Conservation (phyloP, 2,113 vertebrate species). For the Alexandromys fortis region DNA sequence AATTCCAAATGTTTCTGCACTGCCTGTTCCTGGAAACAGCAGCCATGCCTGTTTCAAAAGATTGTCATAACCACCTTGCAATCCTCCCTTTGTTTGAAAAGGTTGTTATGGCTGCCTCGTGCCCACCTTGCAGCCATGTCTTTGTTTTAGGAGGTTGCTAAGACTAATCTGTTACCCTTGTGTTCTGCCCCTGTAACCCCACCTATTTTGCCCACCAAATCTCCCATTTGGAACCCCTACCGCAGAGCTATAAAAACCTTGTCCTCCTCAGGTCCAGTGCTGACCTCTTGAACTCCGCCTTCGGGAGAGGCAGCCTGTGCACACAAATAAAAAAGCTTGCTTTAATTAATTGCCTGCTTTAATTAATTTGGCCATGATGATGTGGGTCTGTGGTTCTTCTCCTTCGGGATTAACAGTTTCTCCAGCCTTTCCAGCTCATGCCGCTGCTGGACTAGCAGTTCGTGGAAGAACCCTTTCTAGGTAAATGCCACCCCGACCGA, state of each 20-base stretch:
- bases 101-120: background rate
- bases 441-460: too few species aligned
- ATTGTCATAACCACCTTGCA: background rate
- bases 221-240: background rate
- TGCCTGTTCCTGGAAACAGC: background rate
- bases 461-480: background rate
- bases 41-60: background rate
- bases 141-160: background rate
- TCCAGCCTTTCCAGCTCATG: background rate
- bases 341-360: background rate
- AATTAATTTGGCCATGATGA: background rate
- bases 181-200: background rate
- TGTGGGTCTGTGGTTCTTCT: background rate
- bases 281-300: background rate
- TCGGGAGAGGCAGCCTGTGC: background rate
- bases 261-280: background rate
- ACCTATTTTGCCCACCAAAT: background rate
- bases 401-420: background rate
- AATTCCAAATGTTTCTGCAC: background rate
- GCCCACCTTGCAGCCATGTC: background rate
- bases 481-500: background rate
- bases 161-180: background rate
- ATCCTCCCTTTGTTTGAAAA: background rate
- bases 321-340: background rate
- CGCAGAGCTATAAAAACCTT: background rate